Evolutionary conservation across 2,797 vertebrate genomes (phyloP).

Genomic region (Coregonus sp.): DNA sequence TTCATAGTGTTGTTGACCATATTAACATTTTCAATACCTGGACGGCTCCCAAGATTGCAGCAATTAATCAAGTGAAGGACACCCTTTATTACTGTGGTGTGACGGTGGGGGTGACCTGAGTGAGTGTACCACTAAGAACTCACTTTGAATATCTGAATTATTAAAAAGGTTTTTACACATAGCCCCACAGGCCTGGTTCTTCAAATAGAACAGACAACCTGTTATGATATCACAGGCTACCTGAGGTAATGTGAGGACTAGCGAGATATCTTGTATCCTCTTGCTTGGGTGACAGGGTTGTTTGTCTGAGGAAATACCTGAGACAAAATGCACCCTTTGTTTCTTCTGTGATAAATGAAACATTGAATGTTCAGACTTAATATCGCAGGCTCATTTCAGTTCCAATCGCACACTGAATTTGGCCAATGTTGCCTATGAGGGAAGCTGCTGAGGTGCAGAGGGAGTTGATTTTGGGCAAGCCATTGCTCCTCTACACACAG

Average conservation of each 20-base stretch:
- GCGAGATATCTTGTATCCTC: not conserved
- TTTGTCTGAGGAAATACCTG: not conserved
- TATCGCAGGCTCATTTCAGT: constrained; percentile 38
- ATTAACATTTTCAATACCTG: constrained; percentile 47
- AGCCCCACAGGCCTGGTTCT: constrained; percentile 25
- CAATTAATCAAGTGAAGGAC: constrained; percentile 66
- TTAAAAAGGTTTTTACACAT: constrained; percentile 54
- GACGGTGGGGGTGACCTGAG: constrained; percentile 48
- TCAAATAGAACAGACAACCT: constrained; percentile 30
- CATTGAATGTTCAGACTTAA: constrained; percentile 41
- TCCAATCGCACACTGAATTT: constrained; percentile 43
- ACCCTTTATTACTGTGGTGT: constrained; percentile 58
- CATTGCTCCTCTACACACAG: constrained; percentile 20
- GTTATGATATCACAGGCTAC: constrained; percentile 17
- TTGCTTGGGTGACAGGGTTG: constrained; percentile 9
- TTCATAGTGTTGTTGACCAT: constrained; percentile 53
- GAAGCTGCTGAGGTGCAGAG: constrained; percentile 60
- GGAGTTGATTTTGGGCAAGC: constrained; percentile 46
- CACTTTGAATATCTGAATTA: constrained; percentile 66
- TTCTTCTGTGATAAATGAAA: constrained; percentile 47
- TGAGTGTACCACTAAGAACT: constrained; percentile 47
- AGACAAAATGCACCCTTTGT: constrained; percentile 32
- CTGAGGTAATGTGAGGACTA: constrained; percentile 37
- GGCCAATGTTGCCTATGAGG: not conserved
- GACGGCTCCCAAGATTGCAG: constrained; percentile 49